Base-by-base conservation (phyloP, 2,888 invertebrate genomes). In the Epiperipatus broadwayi region DNA sequence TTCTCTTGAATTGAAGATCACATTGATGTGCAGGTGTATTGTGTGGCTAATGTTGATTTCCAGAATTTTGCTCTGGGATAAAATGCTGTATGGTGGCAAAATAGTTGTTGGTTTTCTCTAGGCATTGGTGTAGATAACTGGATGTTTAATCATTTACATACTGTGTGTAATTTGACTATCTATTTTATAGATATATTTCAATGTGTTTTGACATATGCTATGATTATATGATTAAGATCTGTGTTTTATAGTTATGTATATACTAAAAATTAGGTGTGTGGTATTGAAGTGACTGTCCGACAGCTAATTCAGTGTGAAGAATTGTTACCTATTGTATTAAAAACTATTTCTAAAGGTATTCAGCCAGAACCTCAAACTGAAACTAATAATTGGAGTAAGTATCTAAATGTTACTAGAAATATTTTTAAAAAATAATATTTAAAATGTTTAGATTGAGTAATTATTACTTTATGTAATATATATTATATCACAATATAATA, bases 251-350 rank as follows among this genome's bases (percentile, higher is more conserved):
- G 2, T 19, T 4, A 36, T 35, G 2, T 10, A 21, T 18, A 27
- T 38, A 34, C 7, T 16, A 21, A 31, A 31, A 34, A 39, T 18
- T 32, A 48, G 44, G 41, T 39, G 15, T 40, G 37, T 25, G 53
- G 58, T 33, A 50, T 75, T 7, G 70, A 69, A 2, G 84, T 85
- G 51, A 79, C 79, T 48, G 77, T 80, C 44, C 78, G 81, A 51
- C 64, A 81, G 44, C 64, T 89, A 39, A 71, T 72, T 41, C 77
- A 77, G 42, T 78, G 83, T 51, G 67, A 73, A 1, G 87, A 89
- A 55, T 70, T 83, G 63, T 69, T 89, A 52, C 76, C 76, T 46
- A 64, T 75, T 32, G 75, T 85, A 52, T 73, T 75, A 49, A 75
- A 72, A 50, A 80, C 83, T 3, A 67, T 78, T 3, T 61, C 68